These are phyloP conservation scores for Pituophis catenifer DNA, from an alignment of 2,113 vertebrate genomes.

Conservation along the genomic window DNA sequence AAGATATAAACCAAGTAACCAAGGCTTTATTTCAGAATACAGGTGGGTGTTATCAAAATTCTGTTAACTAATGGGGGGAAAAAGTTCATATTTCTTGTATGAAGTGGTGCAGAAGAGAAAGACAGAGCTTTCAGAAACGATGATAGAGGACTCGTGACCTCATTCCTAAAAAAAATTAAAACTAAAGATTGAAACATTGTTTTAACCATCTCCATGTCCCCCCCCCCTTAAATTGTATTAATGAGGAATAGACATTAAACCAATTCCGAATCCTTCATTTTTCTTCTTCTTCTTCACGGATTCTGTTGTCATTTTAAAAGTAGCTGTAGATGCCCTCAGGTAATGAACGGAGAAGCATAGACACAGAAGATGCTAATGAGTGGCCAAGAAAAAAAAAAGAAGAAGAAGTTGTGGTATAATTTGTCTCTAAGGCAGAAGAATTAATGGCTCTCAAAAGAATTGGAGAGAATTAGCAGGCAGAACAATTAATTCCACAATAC, in stretches of 20 bases:
- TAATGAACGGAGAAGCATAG: constrained; percentile 45
- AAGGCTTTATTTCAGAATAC: constrained; percentile 48
- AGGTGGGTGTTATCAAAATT: constrained; percentile 55
- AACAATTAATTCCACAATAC: constrained; percentile 35
- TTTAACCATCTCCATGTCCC: constrained; percentile 57
- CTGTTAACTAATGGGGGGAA: constrained; percentile 45
- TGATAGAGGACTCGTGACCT: constrained; percentile 48
- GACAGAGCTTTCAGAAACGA: not conserved
- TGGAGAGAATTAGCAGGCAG: constrained; percentile 21
- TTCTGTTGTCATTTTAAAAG: not conserved
- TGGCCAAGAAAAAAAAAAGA: constrained; percentile 20
- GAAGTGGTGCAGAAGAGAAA: constrained; percentile 8
- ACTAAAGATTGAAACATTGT: constrained; percentile 53
- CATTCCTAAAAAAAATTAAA: constrained; percentile 39
- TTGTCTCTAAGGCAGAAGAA: constrained; percentile 14
- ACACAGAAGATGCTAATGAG: not conserved
- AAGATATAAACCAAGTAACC: too few relatives aligned
- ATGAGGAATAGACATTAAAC: constrained; percentile 45
- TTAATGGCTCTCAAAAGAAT: constrained; percentile 26
- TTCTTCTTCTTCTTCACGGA: not conserved
- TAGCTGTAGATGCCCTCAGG: constrained; percentile 49
- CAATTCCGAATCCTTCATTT: constrained; percentile 32
- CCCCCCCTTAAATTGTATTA: not conserved
- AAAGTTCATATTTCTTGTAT: constrained; percentile 38
- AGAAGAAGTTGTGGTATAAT: not conserved